Base-by-base conservation (phyloP, 2,797 vertebrate species). In the Oryzias dopingdopingensis region DNA sequence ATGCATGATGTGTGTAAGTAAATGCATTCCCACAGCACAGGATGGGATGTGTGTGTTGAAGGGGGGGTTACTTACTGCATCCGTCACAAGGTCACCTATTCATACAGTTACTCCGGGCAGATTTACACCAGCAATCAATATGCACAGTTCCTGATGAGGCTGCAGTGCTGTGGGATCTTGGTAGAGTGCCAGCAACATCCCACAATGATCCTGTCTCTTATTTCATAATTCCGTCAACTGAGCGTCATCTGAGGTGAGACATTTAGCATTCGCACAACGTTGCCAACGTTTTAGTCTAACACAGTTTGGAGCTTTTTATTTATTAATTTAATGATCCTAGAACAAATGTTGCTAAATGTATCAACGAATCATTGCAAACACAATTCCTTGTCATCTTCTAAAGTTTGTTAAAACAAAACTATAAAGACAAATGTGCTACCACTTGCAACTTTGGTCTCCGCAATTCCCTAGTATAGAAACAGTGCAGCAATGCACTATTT, bases 1-100 rank as follows among this genome's bases (percentile, higher is more conserved):
- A 72, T 51, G 76, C 74, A 23, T 80, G 67, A 66, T 70, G 59
- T 70, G 57, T 72, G 75, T 49, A 53, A 54, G 52, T 51, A 50
- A 56, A 62, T 61, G 53, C 56, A 53, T 65, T 66, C 68, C 68
- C 59, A 61, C 70, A 18, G 62, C 4, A 8, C 6, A 3, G n/a
- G n/a, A n/a, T 16, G 15, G 15, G 3, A 1, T 12, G 17, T 45
- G 17, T n/a, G 43, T n/a, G 43, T 18, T 6, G 2, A 10, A n/a
- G 15, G 43, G 13, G 46, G 45, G 69, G 29, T 54, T 57, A 74
- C 71, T 72, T 44, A 48, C 70, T 52, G 67, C 70, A 77, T 65
- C 72, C 58, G 48, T 72, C 59, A 60, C 85, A 90, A 91, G 90
- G 87, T 90, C 89, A 88, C 77, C 74, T 85, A 71, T 70, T 71